Percentiles rank a stretch among this genome's conserved stretches.
phyloP scores from a whole-genome alignment of 2,113 vertebrate genomes.

The Callipepla squamata region DNA sequence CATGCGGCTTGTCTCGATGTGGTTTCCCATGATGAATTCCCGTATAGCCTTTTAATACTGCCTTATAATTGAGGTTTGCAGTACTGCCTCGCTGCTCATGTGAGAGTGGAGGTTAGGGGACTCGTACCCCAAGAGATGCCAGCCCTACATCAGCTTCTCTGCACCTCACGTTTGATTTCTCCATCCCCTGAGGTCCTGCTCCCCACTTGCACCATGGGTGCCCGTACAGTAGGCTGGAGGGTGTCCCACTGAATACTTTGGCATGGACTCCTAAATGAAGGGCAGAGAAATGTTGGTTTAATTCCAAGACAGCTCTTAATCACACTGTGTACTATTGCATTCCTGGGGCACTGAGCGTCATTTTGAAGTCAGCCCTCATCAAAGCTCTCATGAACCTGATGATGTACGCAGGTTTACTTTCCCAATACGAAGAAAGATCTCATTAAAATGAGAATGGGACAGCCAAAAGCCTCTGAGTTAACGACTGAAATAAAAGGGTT shows the following conservation, averaged over 20 bases:
- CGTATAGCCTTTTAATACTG: neutral
- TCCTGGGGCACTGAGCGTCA: neutral
- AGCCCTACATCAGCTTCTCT: fast-evolving
- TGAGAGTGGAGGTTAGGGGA: neutral
- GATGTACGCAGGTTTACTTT: neutral
- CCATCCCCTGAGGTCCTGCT: fast-evolving
- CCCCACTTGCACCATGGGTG: fast-evolving
- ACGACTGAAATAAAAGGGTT: neutral
- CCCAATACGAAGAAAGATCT: neutral
- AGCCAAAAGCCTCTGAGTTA: neutral
- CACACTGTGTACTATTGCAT: neutral
- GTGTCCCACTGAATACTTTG: neutral
- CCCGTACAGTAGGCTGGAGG: neutral
- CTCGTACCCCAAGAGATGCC: neutral
- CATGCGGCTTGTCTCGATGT: neutral
- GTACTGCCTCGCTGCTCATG: neutral
- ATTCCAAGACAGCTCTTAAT: neutral
- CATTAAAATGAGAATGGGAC: neutral
- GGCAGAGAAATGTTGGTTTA: neutral
- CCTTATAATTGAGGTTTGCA: neutral
- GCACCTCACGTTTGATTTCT: neutral
- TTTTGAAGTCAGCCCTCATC: neutral
- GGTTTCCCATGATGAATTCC: neutral
- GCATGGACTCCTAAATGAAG: neutral
- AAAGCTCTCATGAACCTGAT: neutral